Evolutionary conservation across 2,888 invertebrate species (phyloP).

Genomic region (Argyresthia goedartella): DNA sequence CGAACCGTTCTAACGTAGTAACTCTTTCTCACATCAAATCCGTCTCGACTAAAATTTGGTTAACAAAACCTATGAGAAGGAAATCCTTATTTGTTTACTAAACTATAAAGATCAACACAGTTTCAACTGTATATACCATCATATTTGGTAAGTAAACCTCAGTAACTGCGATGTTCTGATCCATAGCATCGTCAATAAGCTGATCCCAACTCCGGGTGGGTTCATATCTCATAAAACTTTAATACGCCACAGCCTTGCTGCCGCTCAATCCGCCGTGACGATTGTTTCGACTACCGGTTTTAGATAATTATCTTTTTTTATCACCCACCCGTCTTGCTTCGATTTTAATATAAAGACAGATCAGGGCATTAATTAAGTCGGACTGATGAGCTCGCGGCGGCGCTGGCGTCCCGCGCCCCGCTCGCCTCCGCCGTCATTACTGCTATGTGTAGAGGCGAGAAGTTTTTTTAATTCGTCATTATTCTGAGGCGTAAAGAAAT

Average conservation of each 20-base stretch:
- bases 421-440: slow-evolving; percentile 51
- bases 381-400: slow-evolving; percentile 56
- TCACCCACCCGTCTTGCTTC: slow-evolving; percentile 22
- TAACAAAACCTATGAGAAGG: too few relatives aligned
- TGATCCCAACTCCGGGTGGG: not conserved
- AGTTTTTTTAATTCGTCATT: slow-evolving; percentile 68
- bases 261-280: slow-evolving; percentile 41
- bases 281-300: slow-evolving; percentile 58
- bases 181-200: not conserved
- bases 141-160: slow-evolving; percentile 8
- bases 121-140: slow-evolving; percentile 5
- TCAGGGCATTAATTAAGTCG: slow-evolving; percentile 67
- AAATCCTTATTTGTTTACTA: too few relatives aligned
- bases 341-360: slow-evolving; percentile 70
- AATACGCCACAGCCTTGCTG: slow-evolving; percentile 22
- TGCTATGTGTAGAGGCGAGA: slow-evolving; percentile 60
- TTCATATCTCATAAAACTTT: slow-evolving; percentile 13
- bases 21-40: too few relatives aligned
- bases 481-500: slow-evolving; percentile 72
- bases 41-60: too few relatives aligned
- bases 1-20: too few relatives aligned
- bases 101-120: too few relatives aligned
- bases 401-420: slow-evolving; percentile 20
- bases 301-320: slow-evolving; percentile 34
- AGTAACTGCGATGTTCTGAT: not conserved